These are phyloP conservation scores for Euplagia quadripunctaria DNA, from an alignment of 2,888 invertebrate species.

Conservation along the genomic window DNA sequence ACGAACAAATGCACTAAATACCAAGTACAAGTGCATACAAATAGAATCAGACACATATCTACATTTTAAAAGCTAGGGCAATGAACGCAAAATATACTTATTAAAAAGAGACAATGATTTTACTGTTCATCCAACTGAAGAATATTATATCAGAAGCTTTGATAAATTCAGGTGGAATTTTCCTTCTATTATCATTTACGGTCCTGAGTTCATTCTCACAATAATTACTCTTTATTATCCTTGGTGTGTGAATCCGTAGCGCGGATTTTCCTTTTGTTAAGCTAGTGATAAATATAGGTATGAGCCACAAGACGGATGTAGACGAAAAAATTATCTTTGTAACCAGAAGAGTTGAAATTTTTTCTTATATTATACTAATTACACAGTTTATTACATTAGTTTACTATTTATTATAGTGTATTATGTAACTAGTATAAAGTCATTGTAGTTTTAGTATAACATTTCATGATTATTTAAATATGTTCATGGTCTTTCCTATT, in stretches of 20 bases:
- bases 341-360: conserved; percentile 13
- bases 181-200: conserved; percentile 49
- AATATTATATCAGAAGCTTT: conserved; percentile 37
- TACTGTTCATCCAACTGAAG: conserved; percentile 29
- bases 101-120: conserved; percentile 19
- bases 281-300: conserved; percentile 62
- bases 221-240: conserved; percentile 67
- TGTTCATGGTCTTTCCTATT: no score
- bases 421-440: no score
- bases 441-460: no score
- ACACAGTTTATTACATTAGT: neutral
- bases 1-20: no score
- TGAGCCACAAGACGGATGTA: conserved; percentile 59
- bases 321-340: conserved; percentile 25
- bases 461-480: no score
- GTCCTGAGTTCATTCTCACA: conserved; percentile 54
- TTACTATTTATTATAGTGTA: no score
- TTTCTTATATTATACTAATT: neutral
- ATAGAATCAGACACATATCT: neutral
- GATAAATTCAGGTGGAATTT: conserved; percentile 43
- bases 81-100: neutral
- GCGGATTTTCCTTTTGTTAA: conserved; percentile 60
- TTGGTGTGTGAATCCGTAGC: conserved; percentile 58
- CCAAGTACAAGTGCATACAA: no score
- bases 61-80: neutral